Base-by-base conservation (phyloP, 2,113 vertebrate species). In the Syngnathus floridae region DNA sequence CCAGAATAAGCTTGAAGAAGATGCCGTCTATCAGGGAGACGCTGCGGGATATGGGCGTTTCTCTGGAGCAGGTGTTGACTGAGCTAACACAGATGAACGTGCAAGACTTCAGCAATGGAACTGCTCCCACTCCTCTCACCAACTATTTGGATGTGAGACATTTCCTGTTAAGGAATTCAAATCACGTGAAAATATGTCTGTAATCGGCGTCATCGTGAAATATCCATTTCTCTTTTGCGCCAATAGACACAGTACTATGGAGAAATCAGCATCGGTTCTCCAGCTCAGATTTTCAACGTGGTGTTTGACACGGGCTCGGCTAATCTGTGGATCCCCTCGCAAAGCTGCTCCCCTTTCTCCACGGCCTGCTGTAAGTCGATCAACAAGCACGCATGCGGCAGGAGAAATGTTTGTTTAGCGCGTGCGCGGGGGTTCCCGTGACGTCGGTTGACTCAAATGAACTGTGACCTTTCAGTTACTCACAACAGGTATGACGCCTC, bases 291-390 rank as follows among this genome's bases (percentile, higher is more conserved):
- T 83, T 98, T 99, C 90, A 96, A 95, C 71, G 97, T 99, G 58
- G 90, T 99, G 54, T 99, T 99, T 31, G 97, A 99, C 86, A 98
- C 97, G 0, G 97, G 97, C 43, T 99, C 97, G 0, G 93, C 97
- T 77, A 98, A 99, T 76, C 88, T 98, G 31, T 99, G 97, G 97
- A 92, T 99, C 59, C 96, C 97, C 0, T 99, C 97, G 0, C 86
- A 90, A 64, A 93, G 91, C 70, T 99, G 97, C 82, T 93, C 94
- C 13, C 94, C 94, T 0, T 91, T 97, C 58, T 97, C 93, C 87
- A 93, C 92, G 0, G 97, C 96, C 70, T 99, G 97, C 4, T 90
- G 97, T 99, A 83, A 95, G 97, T 31, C 26, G 89, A 17, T 31
- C 5, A 2, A 31, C 26, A 31, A 31, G 26, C 52, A 68, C 38